Percentiles rank a stretch among this genome's conserved stretches.
phyloP scores from a whole-genome alignment of 2,888 invertebrate genomes.

The Coremacera marginata region DNA sequence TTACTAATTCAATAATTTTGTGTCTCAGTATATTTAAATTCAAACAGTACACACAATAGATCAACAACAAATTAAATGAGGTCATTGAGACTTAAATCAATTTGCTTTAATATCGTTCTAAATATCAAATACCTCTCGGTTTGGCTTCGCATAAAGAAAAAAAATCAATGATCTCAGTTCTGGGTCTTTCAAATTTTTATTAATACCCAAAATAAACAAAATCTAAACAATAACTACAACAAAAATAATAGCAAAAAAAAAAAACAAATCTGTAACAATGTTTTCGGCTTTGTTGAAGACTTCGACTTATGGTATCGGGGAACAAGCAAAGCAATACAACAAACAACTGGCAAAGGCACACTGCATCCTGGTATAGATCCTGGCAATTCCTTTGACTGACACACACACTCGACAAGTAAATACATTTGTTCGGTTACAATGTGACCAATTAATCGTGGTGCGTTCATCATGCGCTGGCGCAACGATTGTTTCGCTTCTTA shows the following conservation, averaged over 20 bases:
- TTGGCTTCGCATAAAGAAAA: not conserved
- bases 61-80: no score
- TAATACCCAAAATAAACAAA: conserved; percentile 23
- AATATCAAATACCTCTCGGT: not conserved
- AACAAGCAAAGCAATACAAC: not conserved
- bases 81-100: not conserved
- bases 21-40: no score
- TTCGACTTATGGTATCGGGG: not conserved
- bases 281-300: conserved; percentile 16
- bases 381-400: not conserved
- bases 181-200: not conserved
- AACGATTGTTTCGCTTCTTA: not conserved
- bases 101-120: not conserved
- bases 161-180: conserved; percentile 5
- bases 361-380: not conserved
- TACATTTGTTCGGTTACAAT: conserved; percentile 14
- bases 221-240: not conserved
- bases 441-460: conserved; percentile 23
- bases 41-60: no score
- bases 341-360: not conserved
- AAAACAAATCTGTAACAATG: conserved; percentile 30
- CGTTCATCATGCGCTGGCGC: not conserved
- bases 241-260: not conserved
- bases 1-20: no score
- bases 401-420: not conserved